Evolutionary conservation across 2,797 vertebrate species (phyloP).

Genomic region (Sebastes kiyomatsui): DNA sequence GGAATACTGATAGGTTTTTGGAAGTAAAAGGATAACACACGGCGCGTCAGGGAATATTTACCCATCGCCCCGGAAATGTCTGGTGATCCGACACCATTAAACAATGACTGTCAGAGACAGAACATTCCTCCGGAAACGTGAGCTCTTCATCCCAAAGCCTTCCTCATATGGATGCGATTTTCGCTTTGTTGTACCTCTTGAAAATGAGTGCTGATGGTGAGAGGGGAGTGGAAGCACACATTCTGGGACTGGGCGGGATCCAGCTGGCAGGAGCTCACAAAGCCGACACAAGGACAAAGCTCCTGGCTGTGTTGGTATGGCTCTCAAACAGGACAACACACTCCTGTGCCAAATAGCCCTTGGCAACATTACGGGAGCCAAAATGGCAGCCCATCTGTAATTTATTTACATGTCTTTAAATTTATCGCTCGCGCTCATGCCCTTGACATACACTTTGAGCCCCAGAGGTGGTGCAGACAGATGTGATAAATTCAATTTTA

Average conservation of each 20-base stretch:
- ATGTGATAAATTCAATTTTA: constrained; percentile 42
- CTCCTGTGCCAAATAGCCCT: constrained; percentile 69
- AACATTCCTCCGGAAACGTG: constrained; percentile 19
- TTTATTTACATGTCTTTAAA: constrained; percentile 73
- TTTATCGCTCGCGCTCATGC: constrained; percentile 16
- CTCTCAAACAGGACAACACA: constrained; percentile 68
- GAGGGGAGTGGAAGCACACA: constrained; percentile 68
- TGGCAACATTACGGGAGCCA: constrained; percentile 62
- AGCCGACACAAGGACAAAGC: constrained; percentile 76
- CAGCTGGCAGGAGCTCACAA: constrained; percentile 73
- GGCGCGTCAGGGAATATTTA: constrained; percentile 37
- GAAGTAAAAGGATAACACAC: constrained; percentile 22
- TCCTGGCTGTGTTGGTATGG: constrained; percentile 71
- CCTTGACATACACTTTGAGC: constrained; percentile 44
- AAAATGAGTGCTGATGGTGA: constrained; percentile 58
- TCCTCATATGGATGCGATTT: constrained; percentile 59
- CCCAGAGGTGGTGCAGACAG: constrained; percentile 20
- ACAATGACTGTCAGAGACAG: constrained; percentile 42
- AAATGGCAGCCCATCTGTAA: constrained; percentile 63
- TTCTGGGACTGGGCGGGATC: constrained; percentile 69
- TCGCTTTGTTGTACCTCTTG: constrained; percentile 66
- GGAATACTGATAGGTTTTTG: constrained; percentile 51
- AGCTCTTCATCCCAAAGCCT: constrained; percentile 50
- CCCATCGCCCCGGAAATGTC: constrained; percentile 38
- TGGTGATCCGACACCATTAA: constrained; percentile 45